Evolutionary conservation across 1,140 invertebrate species (phyloP).

Genomic region (Drosophila ficusphila): DNA sequence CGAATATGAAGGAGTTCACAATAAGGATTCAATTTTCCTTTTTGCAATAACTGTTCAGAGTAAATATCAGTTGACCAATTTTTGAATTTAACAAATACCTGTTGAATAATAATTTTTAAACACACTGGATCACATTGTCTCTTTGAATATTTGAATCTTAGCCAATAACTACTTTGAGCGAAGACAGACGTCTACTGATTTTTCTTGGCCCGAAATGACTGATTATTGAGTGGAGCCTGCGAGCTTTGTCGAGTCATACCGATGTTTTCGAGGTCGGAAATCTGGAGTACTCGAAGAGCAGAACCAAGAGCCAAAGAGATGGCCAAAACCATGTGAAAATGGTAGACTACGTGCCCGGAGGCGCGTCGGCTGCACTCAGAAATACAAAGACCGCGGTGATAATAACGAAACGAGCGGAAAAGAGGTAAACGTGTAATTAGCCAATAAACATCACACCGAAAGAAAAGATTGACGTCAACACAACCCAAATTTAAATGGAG

Average conservation of each 20-base stretch:
- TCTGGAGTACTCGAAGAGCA: conserved; percentile 40
- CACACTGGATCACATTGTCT: no score
- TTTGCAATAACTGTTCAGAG: no score
- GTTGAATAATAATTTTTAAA: no score
- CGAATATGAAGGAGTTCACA: no score
- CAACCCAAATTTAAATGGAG: no score
- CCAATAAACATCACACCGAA: conserved; percentile 45
- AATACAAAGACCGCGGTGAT: conserved; percentile 37
- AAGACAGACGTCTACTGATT: conserved; percentile 47
- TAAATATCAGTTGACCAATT: no score
- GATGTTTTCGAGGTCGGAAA: conserved; percentile 29
- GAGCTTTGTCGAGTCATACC: conserved; percentile 46
- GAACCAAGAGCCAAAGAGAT: conserved; percentile 45
- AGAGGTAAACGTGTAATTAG: conserved; percentile 56
- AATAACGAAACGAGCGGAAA: conserved; percentile 23
- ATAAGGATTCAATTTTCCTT: no score
- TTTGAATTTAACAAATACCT: no score
- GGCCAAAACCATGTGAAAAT: conserved; percentile 22
- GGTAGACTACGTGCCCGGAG: conserved; percentile 68
- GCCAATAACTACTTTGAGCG: not conserved
- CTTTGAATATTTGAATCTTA: no score
- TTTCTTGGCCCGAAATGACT: conserved; percentile 14
- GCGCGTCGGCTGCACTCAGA: conserved; percentile 51
- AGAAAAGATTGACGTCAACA: no score
- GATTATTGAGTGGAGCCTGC: conserved; percentile 29